Percentiles rank a stretch among this genome's conserved stretches.
Conservation (phyloP, 2,113 vertebrate genomes). For the Brachionichthys hirsutus region DNA sequence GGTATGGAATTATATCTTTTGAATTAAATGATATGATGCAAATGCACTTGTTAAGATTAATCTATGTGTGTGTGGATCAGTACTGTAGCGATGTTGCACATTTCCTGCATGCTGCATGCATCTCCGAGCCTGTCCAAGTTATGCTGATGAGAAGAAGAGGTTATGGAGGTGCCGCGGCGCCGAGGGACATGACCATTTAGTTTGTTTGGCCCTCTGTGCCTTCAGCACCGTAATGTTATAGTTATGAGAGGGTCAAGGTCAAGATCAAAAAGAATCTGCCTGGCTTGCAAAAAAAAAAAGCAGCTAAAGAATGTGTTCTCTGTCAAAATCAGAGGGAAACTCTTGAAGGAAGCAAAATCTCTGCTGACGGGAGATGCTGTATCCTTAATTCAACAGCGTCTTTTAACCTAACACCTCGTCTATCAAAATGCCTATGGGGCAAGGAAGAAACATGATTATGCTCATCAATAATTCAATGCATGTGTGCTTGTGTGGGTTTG, state of each 20-base stretch:
- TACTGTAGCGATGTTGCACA: slow-evolving; percentile 16
- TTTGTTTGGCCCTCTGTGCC: slow-evolving; percentile 42
- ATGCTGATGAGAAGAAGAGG: slow-evolving; percentile 68
- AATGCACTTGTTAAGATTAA: background rate
- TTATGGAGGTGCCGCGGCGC: slow-evolving; percentile 44
- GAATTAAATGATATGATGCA: slow-evolving; percentile 3
- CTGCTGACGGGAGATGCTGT: slow-evolving; percentile 63
- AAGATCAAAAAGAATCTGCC: slow-evolving; percentile 73
- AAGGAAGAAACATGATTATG: slow-evolving; percentile 75
- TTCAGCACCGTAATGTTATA: slow-evolving; percentile 55
- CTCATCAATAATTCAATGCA: slow-evolving; percentile 77
- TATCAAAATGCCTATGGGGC: slow-evolving; percentile 68
- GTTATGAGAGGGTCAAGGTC: slow-evolving; percentile 68
- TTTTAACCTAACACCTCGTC: slow-evolving; percentile 73
- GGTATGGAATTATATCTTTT: slow-evolving; percentile 12
- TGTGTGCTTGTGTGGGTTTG: slow-evolving; percentile 34
- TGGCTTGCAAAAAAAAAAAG: slow-evolving; percentile 61
- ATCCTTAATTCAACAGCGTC: slow-evolving; percentile 72
- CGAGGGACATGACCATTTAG: slow-evolving; percentile 62
- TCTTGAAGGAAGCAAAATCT: slow-evolving; percentile 72
- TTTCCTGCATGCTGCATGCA: slow-evolving; percentile 48
- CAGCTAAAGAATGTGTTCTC: slow-evolving; percentile 67
- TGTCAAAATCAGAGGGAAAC: slow-evolving; percentile 69
- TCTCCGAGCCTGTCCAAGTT: slow-evolving; percentile 40
- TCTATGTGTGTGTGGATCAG: background rate